Evolutionary conservation across 2,797 vertebrate species (phyloP), one percentile per base, ranked within the genome.

Genomic region (Phrynocephalus vlangalii): DNA sequence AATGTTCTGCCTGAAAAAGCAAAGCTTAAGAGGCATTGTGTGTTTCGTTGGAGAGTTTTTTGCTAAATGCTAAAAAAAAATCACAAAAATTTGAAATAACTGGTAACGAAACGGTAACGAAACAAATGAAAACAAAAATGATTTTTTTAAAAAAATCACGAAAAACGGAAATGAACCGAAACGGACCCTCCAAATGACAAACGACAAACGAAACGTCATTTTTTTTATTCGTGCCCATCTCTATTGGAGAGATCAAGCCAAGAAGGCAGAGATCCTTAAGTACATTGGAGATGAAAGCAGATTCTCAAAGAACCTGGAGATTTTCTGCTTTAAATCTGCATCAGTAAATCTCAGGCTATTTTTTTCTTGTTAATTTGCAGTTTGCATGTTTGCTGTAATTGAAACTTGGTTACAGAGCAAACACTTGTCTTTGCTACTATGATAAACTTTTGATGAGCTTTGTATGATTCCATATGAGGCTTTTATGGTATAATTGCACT

Each of bases 21-120:
- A 56, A 56, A 11, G 52, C 83, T 68, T 30, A 84, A 79, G 33
- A 44, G 85, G 66, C 80, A 75, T 87, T 83, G 56, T 79, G 77
- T 84, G 48, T 80, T 90, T 83, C 63, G 68, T 18, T 67, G 56
- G 33, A 26, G 26, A 79, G 81, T 33, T 33, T 33, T 33, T 33
- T 33, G 33, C 33, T 33, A 33, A 33, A 33, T 33, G 33, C 33
- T 33, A 33, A 33, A 33, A 33, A 33, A 33, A 33, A 33, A 33
- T 33, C 33, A 33, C 33, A 33, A 33, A 33, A 33, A 33, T 33
- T 33, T 33, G 33, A 33, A 33, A 33, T 33, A 33, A 33, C 33
- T 33, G 33, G 33, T 33, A 33, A 33, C 1, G 33, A 33, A 1
- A 33, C 33, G 33, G 33, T 33, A 33, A 33, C 33, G 33, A 33